Evolutionary conservation across 2,888 invertebrate genomes (phyloP).

Genomic region (Myathropa florea): DNA sequence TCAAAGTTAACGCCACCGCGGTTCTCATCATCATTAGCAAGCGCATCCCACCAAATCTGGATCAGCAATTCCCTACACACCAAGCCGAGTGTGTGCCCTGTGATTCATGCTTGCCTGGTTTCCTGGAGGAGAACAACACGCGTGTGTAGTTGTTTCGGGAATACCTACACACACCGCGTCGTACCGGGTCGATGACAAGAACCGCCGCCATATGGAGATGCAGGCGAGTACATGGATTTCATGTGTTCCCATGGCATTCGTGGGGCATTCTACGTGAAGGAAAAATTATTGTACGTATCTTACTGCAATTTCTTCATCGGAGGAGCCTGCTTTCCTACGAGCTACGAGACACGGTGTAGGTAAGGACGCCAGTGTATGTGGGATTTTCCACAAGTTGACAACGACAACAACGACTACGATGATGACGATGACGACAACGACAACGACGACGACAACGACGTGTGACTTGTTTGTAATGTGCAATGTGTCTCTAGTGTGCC

Average conservation of each 20-base stretch:
- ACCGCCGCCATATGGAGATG: not conserved
- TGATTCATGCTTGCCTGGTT: conserved; percentile 21
- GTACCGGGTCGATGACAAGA: conserved; percentile 49
- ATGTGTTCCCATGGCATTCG: conserved; percentile 51
- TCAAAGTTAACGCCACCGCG: conserved; percentile 4
- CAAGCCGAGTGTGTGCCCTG: not conserved
- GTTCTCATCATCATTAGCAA: conserved; percentile 5
- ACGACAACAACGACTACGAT: conserved; percentile 3
- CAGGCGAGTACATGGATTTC: conserved; percentile 9
- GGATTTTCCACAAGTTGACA: conserved; percentile 53
- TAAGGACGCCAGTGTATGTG: conserved; percentile 37
- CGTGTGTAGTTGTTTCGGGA: conserved; percentile 1
- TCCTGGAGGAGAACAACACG: not conserved
- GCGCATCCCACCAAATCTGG: conserved; percentile 1
- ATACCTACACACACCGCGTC: not conserved
- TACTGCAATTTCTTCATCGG: conserved; percentile 34
- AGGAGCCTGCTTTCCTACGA: conserved; percentile 26
- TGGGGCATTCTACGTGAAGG: conserved; percentile 13
- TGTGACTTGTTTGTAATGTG: conserved; percentile 65
- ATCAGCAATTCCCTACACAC: conserved; percentile 43
- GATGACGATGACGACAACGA: not conserved
- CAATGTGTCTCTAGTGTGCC: conserved; percentile 71
- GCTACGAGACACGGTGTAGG: conserved; percentile 26
- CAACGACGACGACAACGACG: conserved; percentile 24
- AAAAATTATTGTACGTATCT: conserved; percentile 52